A percentile compares a stretch with the other conserved stretches of the same genome.
Conservation (phyloP, 2,888 invertebrate genomes). For the Hypena proboscidalis region DNA sequence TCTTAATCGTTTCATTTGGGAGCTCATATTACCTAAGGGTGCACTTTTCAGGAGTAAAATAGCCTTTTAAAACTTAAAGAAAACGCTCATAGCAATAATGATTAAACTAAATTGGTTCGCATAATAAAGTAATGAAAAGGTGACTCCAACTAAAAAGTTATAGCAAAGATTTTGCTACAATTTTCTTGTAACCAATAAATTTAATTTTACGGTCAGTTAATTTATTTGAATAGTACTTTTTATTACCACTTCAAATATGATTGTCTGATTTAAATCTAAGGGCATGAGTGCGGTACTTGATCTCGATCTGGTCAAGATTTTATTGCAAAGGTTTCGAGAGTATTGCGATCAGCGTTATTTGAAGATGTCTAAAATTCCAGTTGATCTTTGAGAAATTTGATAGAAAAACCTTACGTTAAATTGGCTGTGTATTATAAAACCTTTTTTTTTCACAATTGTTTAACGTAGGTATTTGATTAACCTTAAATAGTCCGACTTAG, state of each 20-base stretch:
- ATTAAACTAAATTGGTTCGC: not conserved
- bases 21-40: too few species aligned
- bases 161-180: not conserved
- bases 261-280: constrained; percentile 1
- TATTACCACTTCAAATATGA: constrained; percentile 6
- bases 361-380: too few species aligned
- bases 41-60: too few species aligned
- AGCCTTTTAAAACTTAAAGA: too few species aligned
- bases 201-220: constrained; percentile 3
- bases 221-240: constrained; percentile 3
- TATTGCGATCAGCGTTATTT: not conserved
- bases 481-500: too few species aligned
- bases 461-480: too few species aligned
- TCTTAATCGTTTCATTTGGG: too few species aligned
- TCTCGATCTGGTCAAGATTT: not conserved
- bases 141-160: constrained; percentile 1
- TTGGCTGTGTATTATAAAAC: too few species aligned
- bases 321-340: not conserved
- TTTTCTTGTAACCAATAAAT: constrained; percentile 8
- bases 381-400: too few species aligned
- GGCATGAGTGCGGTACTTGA: not conserved
- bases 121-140: not conserved
- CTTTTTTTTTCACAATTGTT: too few species aligned
- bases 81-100: too few species aligned
- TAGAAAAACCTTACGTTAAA: too few species aligned